Conservation (phyloP, 2,888 invertebrate species). For the Yponomeuta evonymella region DNA sequence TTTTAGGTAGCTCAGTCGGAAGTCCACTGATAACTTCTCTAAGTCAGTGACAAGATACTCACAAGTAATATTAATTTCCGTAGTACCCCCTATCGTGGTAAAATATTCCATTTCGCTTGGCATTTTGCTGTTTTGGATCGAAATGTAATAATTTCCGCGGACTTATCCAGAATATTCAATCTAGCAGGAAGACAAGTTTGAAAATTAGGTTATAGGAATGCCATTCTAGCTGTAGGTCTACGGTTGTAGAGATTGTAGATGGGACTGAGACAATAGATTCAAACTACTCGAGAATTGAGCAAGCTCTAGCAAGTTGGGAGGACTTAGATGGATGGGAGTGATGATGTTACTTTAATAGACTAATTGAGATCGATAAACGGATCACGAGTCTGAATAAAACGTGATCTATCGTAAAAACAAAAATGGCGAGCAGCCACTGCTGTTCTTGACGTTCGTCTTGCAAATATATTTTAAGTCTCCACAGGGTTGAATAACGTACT, state of each 20-base stretch:
- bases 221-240: neutral
- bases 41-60: neutral
- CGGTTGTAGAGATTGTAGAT: neutral
- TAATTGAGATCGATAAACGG: too few species aligned
- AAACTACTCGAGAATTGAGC: neutral
- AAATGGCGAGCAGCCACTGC: too few species aligned
- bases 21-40: neutral
- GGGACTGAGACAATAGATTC: neutral
- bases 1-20: too few species aligned
- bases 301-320: too few species aligned
- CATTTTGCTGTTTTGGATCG: neutral
- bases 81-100: neutral
- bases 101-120: constrained; percentile 1
- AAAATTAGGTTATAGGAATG: constrained; percentile 1
- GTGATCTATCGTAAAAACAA: too few species aligned
- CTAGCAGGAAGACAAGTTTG: neutral
- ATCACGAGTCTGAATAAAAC: too few species aligned
- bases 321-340: too few species aligned
- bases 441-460: too few species aligned
- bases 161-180: constrained; percentile 7
- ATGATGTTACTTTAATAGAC: too few species aligned
- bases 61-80: neutral
- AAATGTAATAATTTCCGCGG: constrained; percentile 1
- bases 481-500: too few species aligned
- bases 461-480: too few species aligned